Evolutionary conservation across 2,888 invertebrate species (phyloP), one percentile per base, ranked within the genome.

Genomic region (Nineta flava): DNA sequence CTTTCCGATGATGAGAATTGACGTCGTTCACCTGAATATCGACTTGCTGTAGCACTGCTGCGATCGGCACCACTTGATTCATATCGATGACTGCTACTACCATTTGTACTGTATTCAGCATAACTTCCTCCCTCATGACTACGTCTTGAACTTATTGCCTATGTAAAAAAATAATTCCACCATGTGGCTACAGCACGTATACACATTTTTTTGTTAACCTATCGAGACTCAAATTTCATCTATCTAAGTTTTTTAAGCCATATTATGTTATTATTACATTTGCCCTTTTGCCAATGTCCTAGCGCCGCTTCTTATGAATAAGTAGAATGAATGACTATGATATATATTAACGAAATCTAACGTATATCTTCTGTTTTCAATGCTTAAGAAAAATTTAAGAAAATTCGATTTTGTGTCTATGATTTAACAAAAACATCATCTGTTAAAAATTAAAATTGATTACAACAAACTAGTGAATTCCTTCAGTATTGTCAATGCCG

Each of bases 21-120:
- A 46, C 65, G 63, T 45, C 65, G 62, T 48, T 67, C 67, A 57
- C 67, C 65, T 55, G 74, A 72, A 58, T 74, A 76, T 55, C 75
- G 35, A 49, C 54, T 54, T 53, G 56, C 55, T 55, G 71, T 71
- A 59, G 70, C 70, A 62, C 72, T 71, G 65, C 72, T 72, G 65
- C 73, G 72, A 57, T 72, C 69, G 62, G 71, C 70, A 59, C 73
- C 74, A 68, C 72, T 35, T 19, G 47, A 16, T 45, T 49, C 49
- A 17, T 49, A 49, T n/a, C 49, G 49, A 38, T 45, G 45, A 26
- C 35, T 32, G 13, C 35, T 71, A 66, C 72, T 72, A 66, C 72
- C 70, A 71, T 72, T 72, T 66, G 70, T 71, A 13, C 35, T 31
- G 31, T 49, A 49, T 16, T 49, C 70, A 62, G 70, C 71, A 59